Base-by-base conservation (phyloP, 2,888 invertebrate genomes). In the Coelinius sp. region DNA sequence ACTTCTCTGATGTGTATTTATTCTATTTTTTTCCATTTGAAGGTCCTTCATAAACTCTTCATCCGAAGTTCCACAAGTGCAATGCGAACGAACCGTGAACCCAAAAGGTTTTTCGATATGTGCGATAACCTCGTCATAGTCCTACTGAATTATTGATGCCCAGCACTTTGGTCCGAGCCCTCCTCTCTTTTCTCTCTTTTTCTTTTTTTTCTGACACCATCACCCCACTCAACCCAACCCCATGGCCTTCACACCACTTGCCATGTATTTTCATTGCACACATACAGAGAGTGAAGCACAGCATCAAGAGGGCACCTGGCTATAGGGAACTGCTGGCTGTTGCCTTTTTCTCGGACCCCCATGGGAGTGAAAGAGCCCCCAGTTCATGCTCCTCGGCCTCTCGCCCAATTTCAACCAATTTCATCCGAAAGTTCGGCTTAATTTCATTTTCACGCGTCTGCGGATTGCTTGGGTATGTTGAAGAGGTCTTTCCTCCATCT, bases 321-420 rank as follows among this genome's bases (percentile, higher is more conserved):
- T 25, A 27, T n/a, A n/a, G 71, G 70, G 73, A 77, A 70, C 67
- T 56, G 70, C 63, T 31, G 38, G 49, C 46, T 59, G 52, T 68
- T 62, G 44, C 46, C 70, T 56, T 44, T 68, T 49, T 71, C 56
- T 44, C 31, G 27, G 25, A 38, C 52, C 63, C 72, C 59, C 68
- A 62, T 69, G 56, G 64, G 70, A 71, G 65, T 66, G 65, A 59
- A 74, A 46, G 66, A 64, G 35, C 46, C 71, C 52, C 69, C 56
- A 46, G 31, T 67, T 56, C 70, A 67, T 49, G 74, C 73, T 63
- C 78, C 66, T 69, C 76, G 75, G 74, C 75, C 76, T 77, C 79
- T 81, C 88, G 89, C 88, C 90, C 90, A 90, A 90, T 90, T 91
- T 89, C 89, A 89, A 90, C 89, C 90, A 90, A 90, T 91, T 91